Conservation (phyloP, 2,113 vertebrate species). For the Colistium nudipinnis region DNA sequence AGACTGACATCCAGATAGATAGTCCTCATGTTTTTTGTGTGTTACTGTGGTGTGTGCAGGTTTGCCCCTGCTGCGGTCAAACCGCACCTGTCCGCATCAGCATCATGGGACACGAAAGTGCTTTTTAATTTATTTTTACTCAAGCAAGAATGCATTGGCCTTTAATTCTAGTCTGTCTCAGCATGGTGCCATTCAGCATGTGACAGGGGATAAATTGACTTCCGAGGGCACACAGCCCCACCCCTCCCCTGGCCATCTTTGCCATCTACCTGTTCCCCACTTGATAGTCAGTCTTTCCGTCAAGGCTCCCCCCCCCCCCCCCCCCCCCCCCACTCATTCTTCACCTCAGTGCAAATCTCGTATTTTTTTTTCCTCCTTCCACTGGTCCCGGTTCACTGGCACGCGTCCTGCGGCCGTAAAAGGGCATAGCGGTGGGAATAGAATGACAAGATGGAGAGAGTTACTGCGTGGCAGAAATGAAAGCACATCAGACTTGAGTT, state of each 20-base stretch:
- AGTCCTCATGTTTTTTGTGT: background rate
- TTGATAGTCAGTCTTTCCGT: constrained; percentile 30
- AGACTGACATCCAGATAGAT: constrained; percentile 7
- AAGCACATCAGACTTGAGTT: constrained; percentile 13
- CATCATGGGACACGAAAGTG: constrained; percentile 15
- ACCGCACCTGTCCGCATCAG: background rate
- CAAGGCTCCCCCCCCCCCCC: background rate
- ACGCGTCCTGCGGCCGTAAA: constrained; percentile 46
- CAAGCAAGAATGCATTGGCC: constrained; percentile 27
- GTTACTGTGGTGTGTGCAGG: background rate
- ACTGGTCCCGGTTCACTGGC: constrained; percentile 45
- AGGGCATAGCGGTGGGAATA: constrained; percentile 38
- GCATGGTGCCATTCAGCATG: constrained; percentile 34
- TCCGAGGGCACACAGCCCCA: background rate
- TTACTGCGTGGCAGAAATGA: constrained; percentile 24
- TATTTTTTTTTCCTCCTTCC: constrained; percentile 12
- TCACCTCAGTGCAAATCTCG: constrained; percentile 6
- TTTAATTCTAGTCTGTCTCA: constrained; percentile 32
- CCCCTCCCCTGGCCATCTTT: constrained; percentile 5
- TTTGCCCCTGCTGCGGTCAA: background rate
- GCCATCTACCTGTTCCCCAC: constrained; percentile 19
- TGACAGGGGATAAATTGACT: constrained; percentile 20
- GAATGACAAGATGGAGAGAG: constrained; percentile 34
- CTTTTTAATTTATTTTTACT: constrained; percentile 2
- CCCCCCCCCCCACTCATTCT: background rate